Base-by-base conservation (phyloP, 1,140 invertebrate species). In the Diprion similis region DNA sequence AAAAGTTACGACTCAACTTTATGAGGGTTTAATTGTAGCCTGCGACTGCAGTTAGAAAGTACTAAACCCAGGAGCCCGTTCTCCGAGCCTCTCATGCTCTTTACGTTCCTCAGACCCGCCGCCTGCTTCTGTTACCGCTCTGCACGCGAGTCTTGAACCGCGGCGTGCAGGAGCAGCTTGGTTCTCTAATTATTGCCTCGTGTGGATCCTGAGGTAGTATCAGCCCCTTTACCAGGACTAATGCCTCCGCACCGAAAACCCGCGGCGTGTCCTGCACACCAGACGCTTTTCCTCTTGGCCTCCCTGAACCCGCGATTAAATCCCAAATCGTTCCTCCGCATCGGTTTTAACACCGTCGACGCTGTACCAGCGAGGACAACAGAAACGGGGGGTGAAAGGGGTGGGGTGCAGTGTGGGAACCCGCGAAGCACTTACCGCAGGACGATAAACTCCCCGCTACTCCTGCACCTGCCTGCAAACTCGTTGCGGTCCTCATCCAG, bases 21-120 rank as follows among this genome's bases (percentile, higher is more conserved):
- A 85, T 84, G 84, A 75, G 76, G 81, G 80, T 86, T 86, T 85
- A 85, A 86, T 86, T 86, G 84, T 85, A 86, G 80, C 73, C 81
- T 77, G 76, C 76, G 80, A 83, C 78, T 82, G 82, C 82, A 81
- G 84, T 86, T 85, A 85, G 80, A 86, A 86, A 84, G 83, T 86
- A 85, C 80, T 86, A 84, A 86, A 86, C 83, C 76, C 77, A 81
- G 78, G 78, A 78, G 67, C 65, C 10, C 47, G 17, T 37, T 37
- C 24, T 37, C 24, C 24, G 24, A 37, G 24, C 24, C 24, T 37
- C 24, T 37, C 24, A 37, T 37, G 24, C 24, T 37, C 24, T 6
- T 37, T 37, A 37, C 24, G 24, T 37, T 37, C 2, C 24, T 37
- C 24, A 37, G 24, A 37, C 2, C 24, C 24, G 24, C 24, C 24